Conservation (phyloP, 2,113 vertebrate species). For the Fukomys damarensis region DNA sequence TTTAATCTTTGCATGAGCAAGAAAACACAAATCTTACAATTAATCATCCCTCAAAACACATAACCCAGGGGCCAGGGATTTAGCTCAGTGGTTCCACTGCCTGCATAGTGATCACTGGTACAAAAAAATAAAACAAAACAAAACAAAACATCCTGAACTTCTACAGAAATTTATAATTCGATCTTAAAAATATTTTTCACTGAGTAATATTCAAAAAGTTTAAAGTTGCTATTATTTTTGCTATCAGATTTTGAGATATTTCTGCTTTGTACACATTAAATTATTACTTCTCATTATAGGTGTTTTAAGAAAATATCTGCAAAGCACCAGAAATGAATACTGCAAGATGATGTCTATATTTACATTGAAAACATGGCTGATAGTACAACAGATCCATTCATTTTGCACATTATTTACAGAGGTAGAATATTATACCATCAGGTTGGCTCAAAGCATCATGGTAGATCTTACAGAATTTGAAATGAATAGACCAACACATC, state of each 20-base stretch:
- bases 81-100: no score
- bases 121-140: no score
- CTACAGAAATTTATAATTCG: not conserved
- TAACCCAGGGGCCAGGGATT: no score
- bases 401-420: not conserved
- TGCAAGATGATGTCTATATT: not conserved
- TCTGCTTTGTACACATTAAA: not conserved
- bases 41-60: not conserved
- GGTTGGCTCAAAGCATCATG: not conserved
- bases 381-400: not conserved
- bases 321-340: not conserved
- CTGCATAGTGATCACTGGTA: no score
- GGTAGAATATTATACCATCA: not conserved
- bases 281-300: not conserved
- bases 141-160: no score
- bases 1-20: not conserved
- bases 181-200: not conserved
- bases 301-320: not conserved
- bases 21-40: not conserved
- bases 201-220: not conserved
- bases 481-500: not conserved
- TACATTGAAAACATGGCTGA: not conserved
- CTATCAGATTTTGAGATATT: not conserved
- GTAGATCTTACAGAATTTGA: not conserved
- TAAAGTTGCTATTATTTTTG: not conserved